phyloP scores from a whole-genome alignment of 2,113 vertebrate genomes.

The Apistogramma diplotaenia region DNA sequence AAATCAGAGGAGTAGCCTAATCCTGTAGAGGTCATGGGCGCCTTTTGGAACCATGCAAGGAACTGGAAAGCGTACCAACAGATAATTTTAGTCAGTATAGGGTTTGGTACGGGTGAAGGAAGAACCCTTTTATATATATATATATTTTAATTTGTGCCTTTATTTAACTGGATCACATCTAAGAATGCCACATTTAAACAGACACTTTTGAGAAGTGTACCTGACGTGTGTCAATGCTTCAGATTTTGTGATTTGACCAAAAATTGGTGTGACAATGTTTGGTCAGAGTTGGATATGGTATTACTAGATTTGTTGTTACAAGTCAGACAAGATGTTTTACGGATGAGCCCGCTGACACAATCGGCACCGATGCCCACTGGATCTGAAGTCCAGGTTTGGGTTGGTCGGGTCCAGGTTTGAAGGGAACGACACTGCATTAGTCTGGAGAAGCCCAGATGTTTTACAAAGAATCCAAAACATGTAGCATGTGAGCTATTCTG shows the following conservation, averaged over 20 bases:
- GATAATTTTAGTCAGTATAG: neutral
- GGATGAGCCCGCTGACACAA: neutral
- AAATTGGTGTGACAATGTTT: neutral
- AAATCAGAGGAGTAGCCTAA: neutral
- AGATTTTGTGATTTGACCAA: constrained; percentile 5
- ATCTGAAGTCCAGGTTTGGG: neutral
- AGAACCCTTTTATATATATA: neutral
- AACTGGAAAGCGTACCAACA: neutral
- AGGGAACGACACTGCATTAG: neutral
- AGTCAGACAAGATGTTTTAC: neutral
- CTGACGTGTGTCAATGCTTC: neutral
- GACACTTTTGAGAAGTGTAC: neutral
- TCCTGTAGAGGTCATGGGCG: neutral
- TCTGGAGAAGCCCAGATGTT: neutral
- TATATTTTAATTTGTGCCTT: constrained; percentile 69
- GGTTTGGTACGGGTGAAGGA: constrained; percentile 2
- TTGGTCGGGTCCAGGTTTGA: neutral
- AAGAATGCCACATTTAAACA: neutral
- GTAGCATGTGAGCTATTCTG: constrained; percentile 57
- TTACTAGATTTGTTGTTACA: neutral
- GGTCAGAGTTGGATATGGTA: neutral
- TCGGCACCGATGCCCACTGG: neutral
- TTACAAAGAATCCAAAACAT: constrained; percentile 25
- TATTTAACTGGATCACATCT: constrained; percentile 17
- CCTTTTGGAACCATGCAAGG: neutral